Conservation (phyloP, 2,797 vertebrate genomes). For the Rachycentron canadum region DNA sequence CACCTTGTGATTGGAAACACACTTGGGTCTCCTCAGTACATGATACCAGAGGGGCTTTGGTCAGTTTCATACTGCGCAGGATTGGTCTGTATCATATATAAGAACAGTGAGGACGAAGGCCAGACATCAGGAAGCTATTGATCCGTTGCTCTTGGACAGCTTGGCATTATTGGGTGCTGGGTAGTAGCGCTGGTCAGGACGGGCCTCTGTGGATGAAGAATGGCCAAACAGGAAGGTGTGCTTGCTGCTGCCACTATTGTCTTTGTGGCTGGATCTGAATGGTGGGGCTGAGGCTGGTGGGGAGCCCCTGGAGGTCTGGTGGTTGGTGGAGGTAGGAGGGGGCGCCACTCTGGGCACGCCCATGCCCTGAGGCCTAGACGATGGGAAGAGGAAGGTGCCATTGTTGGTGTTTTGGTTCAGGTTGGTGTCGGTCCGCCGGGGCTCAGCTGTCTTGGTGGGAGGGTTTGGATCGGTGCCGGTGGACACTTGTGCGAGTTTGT, state of each 20-base stretch:
- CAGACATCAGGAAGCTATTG: constrained; percentile 71
- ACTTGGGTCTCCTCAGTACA: constrained; percentile 9
- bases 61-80: not conserved
- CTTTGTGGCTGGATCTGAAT: constrained; percentile 58
- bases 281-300: constrained; percentile 23
- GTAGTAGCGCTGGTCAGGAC: constrained; percentile 66
- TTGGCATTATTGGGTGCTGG: constrained; percentile 74
- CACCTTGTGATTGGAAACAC: too few species aligned
- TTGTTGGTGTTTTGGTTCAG: constrained; percentile 87
- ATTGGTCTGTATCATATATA: not conserved
- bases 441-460: constrained; percentile 51
- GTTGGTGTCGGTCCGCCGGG: constrained; percentile 75
- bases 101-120: not conserved
- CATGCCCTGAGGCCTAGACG: constrained; percentile 60
- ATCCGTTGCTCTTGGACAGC: constrained; percentile 80
- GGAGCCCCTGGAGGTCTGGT: constrained; percentile 59
- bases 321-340: constrained; percentile 63
- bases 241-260: constrained; percentile 68
- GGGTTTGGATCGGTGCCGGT: constrained; percentile 47
- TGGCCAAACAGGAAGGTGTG: constrained; percentile 87
- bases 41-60: not conserved
- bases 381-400: constrained; percentile 85
- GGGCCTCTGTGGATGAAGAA: constrained; percentile 66
- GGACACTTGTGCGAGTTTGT: constrained; percentile 74
- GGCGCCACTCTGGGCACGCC: constrained; percentile 35